Conservation (phyloP, 2,888 invertebrate genomes). For the Caenorhabditis virilis region DNA sequence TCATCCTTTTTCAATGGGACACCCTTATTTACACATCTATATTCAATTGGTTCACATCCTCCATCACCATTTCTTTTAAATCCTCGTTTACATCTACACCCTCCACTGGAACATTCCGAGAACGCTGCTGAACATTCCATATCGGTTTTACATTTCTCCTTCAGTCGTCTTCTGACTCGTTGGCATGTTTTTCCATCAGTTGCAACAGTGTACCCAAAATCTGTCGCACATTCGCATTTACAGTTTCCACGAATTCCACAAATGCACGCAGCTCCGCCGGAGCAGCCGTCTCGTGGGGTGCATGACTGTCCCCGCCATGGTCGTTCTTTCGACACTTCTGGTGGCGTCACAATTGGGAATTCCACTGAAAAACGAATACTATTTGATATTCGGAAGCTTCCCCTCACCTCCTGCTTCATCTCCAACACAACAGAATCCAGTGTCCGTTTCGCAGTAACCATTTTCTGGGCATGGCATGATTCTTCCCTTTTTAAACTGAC, state of each 20-base stretch:
- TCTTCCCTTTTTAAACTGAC: constrained; percentile 47
- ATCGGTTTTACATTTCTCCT: constrained; percentile 64
- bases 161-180: constrained; percentile 55
- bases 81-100: constrained; percentile 63
- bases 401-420: background rate
- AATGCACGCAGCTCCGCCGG: constrained; percentile 57
- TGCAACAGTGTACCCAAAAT: constrained; percentile 58
- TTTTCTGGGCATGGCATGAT: constrained; percentile 50
- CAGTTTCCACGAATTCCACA: constrained; percentile 38
- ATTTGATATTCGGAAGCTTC: no score
- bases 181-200: constrained; percentile 56
- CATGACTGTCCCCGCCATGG: constrained; percentile 44
- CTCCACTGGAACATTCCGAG: constrained; percentile 62
- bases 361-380: no score
- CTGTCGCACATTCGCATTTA: constrained; percentile 59
- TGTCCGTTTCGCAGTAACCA: constrained; percentile 54
- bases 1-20: constrained; percentile 50
- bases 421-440: constrained; percentile 58
- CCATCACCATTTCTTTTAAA: constrained; percentile 65
- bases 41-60: constrained; percentile 63
- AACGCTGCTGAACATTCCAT: constrained; percentile 65
- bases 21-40: constrained; percentile 56
- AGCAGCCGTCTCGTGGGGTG: constrained; percentile 40
- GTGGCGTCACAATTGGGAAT: constrained; percentile 5
- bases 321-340: constrained; percentile 13